A percentile compares a stretch with the other conserved stretches of the same genome.
Conservation (phyloP, 1,140 invertebrate genomes). For the Pissodes strobi region DNA sequence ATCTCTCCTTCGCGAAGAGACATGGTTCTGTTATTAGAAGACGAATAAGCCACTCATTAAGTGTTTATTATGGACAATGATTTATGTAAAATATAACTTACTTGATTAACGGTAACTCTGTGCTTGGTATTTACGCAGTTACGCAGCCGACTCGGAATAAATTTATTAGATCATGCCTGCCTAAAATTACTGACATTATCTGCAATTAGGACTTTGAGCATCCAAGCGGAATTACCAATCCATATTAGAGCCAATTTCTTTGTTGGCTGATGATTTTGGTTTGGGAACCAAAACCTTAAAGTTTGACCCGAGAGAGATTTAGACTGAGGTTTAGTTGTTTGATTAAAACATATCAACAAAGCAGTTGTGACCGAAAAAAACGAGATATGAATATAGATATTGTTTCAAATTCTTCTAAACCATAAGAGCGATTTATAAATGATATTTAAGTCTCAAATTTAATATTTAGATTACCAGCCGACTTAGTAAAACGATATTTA, state of each 20-base stretch:
- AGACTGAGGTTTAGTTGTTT: no score
- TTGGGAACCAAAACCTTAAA: not conserved
- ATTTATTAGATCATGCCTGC: not conserved
- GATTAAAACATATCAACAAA: no score
- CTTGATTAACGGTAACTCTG: not conserved
- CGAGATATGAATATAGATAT: no score
- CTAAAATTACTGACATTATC: slow-evolving; percentile 1
- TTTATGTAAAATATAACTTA: not conserved
- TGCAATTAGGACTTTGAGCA: not conserved
- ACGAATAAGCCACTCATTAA: slow-evolving; percentile 28
- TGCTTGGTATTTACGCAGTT: not conserved
- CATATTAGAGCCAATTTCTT: not conserved
- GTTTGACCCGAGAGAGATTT: no score
- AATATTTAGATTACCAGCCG: no score
- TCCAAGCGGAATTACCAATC: not conserved
- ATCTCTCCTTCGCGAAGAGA: no score
- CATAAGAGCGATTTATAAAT: no score
- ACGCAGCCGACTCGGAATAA: not conserved
- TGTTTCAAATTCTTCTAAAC: no score
- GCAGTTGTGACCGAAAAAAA: no score
- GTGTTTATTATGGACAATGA: slow-evolving; percentile 18
- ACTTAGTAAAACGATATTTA: no score
- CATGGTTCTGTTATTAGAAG: no score
- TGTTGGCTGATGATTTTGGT: not conserved
- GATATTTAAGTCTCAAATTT: no score